Evolutionary conservation across 2,797 vertebrate genomes (phyloP).

Genomic region (Cottoperca gobio): DNA sequence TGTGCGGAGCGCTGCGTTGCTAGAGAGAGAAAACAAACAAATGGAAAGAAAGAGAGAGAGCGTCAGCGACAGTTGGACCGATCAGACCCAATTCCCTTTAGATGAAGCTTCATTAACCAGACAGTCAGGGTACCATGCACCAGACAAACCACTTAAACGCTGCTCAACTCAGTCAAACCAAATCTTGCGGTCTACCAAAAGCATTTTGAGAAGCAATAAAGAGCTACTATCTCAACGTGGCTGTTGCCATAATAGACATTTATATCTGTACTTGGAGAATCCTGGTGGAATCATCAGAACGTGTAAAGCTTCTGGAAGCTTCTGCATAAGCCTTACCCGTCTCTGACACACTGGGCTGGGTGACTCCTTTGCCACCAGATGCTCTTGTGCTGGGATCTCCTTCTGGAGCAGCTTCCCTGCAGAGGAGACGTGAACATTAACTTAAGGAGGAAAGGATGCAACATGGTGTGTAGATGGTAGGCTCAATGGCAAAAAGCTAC

Average conservation of each 20-base stretch:
- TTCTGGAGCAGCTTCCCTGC: conserved; percentile 49
- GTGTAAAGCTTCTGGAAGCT: neutral
- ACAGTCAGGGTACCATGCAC: neutral
- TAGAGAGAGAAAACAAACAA: conserved; percentile 1
- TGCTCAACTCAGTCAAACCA: neutral
- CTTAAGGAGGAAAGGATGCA: neutral
- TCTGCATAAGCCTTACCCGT: conserved; percentile 37
- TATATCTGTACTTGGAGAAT: neutral
- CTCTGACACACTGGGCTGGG: conserved; percentile 16
- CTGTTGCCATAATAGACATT: neutral
- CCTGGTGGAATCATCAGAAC: neutral
- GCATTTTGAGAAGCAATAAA: conserved; percentile 13
- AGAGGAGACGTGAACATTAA: neutral
- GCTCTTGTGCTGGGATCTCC: neutral
- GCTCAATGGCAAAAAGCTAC: neutral
- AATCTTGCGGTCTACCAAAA: neutral
- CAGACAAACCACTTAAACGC: neutral
- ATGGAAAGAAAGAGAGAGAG: neutral
- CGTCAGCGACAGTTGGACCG: neutral
- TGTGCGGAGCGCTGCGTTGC: conserved; percentile 1
- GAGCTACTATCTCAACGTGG: neutral
- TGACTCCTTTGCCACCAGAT: conserved; percentile 6
- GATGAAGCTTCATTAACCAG: neutral
- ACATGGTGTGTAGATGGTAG: neutral
- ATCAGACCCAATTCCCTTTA: neutral